Evolutionary conservation across 2,888 invertebrate genomes (phyloP).

Genomic region (Marasmarcha lunaedactyla): DNA sequence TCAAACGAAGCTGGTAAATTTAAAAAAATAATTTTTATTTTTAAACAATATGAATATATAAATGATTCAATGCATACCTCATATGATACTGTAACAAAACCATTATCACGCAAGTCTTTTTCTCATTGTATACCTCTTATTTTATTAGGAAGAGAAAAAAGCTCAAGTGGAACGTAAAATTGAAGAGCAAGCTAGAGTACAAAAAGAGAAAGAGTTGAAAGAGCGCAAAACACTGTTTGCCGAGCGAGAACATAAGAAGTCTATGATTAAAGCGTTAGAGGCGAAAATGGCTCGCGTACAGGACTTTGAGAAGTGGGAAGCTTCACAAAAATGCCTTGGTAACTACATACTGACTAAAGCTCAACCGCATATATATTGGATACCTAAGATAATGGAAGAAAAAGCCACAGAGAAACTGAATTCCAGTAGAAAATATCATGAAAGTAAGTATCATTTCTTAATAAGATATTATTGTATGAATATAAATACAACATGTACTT

Average conservation of each 20-base stretch:
- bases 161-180: conserved; percentile 92
- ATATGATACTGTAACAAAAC: too few species aligned
- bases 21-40: too few species aligned
- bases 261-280: conserved; percentile 89
- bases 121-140: too few species aligned
- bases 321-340: conserved; percentile 76
- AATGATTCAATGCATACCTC: too few species aligned
- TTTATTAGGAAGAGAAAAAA: conserved; percentile 54
- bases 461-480: too few species aligned
- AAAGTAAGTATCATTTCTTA: conserved; percentile 75
- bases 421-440: conserved; percentile 73
- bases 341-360: conserved; percentile 90
- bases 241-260: conserved; percentile 87
- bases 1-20: too few species aligned
- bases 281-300: conserved; percentile 89
- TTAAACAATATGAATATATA: too few species aligned
- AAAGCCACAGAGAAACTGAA: conserved; percentile 75
- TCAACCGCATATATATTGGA: conserved; percentile 88
- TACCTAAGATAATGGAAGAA: conserved; percentile 83
- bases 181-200: conserved; percentile 89
- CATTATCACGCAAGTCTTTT: too few species aligned
- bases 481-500: too few species aligned
- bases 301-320: conserved; percentile 91
- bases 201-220: conserved; percentile 84
- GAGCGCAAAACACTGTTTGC: conserved; percentile 88